Base-by-base conservation (phyloP, 2,113 vertebrate genomes). In the Hepsetus odoe region DNA sequence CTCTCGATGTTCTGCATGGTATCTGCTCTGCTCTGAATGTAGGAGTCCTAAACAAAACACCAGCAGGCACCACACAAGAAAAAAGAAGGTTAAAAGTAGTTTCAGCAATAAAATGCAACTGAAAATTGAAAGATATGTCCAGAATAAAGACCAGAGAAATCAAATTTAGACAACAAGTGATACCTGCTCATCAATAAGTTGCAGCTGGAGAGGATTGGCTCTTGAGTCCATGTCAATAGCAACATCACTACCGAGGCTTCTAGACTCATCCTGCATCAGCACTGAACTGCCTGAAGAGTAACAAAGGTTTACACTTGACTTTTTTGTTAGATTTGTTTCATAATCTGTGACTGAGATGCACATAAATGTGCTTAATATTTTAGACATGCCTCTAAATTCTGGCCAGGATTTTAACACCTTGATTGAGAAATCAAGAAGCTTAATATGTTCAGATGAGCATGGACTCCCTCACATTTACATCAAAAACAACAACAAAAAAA, bases 1-100 rank as follows among this genome's bases (percentile, higher is more conserved):
- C 94, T 96, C 81, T 97, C 96, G 0, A 97, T 97, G 86, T 97
- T 97, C 88, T 97, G 96, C 95, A 97, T 96, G 58, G 95, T 96
- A 82, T 97, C 95, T 4, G 96, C 92, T 5, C 96, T 93, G 85
- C 95, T 97, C 90, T 97, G 96, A 84, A 97, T 97, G 82, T 97
- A 97, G 0, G 95, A 95, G 83, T 97, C 96, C 96, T 97, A 80
- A 9, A 77, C 2, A 44, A 61, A 32, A 87, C 8, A 28, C 46
- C 3, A 49, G 61, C 56, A 4, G 30, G 8, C 16, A 28, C 2
- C 2, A 55, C 12, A 35, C 35, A 38, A 20, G 4, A 53, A 26
- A 24, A 26, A 1, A n/a, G 22, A 9, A 35, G 49, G 6, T 51
- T 51, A 20, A 20, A 51, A 18, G 5, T 51, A 20, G 1, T 51